Conservation (phyloP, 2,797 vertebrate genomes). For the Leucoraja ocellata region DNA sequence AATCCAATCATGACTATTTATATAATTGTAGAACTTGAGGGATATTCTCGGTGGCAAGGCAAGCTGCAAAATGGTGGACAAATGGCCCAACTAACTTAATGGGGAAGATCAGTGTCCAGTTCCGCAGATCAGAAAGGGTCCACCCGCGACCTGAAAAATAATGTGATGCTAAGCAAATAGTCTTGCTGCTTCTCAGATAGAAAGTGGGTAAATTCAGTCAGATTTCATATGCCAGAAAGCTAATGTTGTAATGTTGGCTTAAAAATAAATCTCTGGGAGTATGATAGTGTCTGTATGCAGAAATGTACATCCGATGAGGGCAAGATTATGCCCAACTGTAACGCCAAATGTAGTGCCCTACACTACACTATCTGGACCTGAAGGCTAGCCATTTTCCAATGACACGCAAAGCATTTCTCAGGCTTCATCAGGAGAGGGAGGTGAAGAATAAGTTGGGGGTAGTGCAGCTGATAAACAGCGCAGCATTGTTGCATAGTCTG, state of each 20-base stretch:
- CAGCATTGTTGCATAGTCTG: background rate
- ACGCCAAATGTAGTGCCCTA: background rate
- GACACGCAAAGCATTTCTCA: too few species aligned
- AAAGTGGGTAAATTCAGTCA: background rate
- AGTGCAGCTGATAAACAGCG: background rate
- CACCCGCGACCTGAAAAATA: background rate
- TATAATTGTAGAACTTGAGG: background rate
- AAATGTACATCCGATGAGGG: background rate
- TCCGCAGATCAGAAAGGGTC: background rate
- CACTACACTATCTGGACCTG: background rate
- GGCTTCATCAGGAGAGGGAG: background rate
- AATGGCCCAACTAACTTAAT: background rate
- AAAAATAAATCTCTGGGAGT: too few species aligned
- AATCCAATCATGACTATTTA: background rate
- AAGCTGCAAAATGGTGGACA: background rate
- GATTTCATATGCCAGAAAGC: background rate
- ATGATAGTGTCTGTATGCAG: too few species aligned
- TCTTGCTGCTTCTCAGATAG: background rate
- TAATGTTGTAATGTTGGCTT: background rate
- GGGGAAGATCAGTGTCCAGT: background rate
- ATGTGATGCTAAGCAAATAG: background rate
- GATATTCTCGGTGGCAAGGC: background rate
- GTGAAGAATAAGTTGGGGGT: background rate
- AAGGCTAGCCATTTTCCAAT: background rate
- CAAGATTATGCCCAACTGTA: background rate